Evolutionary conservation across 1,140 invertebrate species (phyloP).

Genomic region (Cyclina sinensis): DNA sequence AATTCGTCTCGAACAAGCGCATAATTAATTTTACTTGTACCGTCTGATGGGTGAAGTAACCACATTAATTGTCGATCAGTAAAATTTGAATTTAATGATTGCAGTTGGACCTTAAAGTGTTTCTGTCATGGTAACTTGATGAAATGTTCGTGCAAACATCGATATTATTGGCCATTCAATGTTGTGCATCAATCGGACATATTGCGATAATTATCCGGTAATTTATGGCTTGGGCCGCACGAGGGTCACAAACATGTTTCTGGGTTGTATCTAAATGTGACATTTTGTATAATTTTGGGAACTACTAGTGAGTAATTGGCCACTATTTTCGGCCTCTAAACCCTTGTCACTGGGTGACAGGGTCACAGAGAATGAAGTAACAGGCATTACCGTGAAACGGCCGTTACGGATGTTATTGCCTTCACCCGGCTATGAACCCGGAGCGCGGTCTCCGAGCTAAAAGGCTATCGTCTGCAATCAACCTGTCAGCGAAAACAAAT

Average conservation of each 20-base stretch:
- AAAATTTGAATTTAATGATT: conserved; percentile 62
- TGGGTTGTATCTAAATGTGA: conserved; percentile 49
- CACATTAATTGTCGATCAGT: conserved; percentile 43
- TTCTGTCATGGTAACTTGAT: conserved; percentile 21
- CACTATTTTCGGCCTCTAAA: conserved; percentile 39
- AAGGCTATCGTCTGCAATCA: conserved; percentile 19
- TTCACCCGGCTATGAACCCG: conserved; percentile 31
- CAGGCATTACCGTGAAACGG: conserved; percentile 23
- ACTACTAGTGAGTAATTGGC: conserved; percentile 54
- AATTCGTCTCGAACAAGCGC: background rate
- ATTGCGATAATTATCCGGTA: conserved; percentile 48
- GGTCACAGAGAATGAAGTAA: conserved; percentile 45
- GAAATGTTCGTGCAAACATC: conserved; percentile 11
- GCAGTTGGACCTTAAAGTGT: conserved; percentile 21
- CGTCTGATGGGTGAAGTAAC: background rate
- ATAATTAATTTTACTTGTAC: conserved; percentile 16
- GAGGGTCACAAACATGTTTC: conserved; percentile 39
- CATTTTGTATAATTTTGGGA: conserved; percentile 62
- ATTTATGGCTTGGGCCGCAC: conserved; percentile 32
- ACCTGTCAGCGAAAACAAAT: background rate
- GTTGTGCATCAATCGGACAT: conserved; percentile 28
- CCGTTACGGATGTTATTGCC: conserved; percentile 32
- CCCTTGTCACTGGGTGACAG: conserved; percentile 10
- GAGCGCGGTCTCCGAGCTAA: background rate
- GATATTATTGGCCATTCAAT: conserved; percentile 27